Conservation (phyloP, 2,113 vertebrate species). For the Festucalex cinctus region DNA sequence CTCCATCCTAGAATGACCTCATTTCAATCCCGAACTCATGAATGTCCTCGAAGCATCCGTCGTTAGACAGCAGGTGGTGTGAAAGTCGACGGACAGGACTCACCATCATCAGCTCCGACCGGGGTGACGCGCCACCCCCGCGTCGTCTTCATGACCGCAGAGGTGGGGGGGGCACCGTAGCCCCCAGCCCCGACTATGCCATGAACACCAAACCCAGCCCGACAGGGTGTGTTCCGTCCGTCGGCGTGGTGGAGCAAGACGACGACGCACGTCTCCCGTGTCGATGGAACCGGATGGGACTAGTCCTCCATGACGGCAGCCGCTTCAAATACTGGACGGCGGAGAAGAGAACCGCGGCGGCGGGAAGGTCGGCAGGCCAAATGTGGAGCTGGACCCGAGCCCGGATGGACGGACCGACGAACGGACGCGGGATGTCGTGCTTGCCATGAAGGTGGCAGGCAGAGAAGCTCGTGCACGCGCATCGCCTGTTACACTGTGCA, state of each 20-base stretch:
- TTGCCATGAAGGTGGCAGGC: slow-evolving; percentile 22
- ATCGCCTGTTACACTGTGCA: not conserved
- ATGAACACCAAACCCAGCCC: slow-evolving; percentile 5
- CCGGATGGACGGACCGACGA: slow-evolving; percentile 10
- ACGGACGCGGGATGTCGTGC: slow-evolving; percentile 7
- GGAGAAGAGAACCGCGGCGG: not conserved
- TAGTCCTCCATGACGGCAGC: slow-evolving; percentile 16
- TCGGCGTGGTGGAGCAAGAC: slow-evolving; percentile 7
- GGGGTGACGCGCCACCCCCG: slow-evolving; percentile 32
- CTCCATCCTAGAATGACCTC: slow-evolving; percentile 30
- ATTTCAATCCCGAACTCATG: not conserved
- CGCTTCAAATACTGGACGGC: not conserved
- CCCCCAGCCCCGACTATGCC: slow-evolving; percentile 18
- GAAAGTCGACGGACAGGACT: slow-evolving; percentile 23
- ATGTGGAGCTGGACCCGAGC: not conserved
- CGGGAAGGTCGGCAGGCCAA: not conserved
- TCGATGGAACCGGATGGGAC: slow-evolving; percentile 9
- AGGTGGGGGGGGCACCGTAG: slow-evolving; percentile 1
- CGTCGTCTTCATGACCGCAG: slow-evolving; percentile 24
- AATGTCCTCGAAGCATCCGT: not conserved
- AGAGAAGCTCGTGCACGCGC: not conserved
- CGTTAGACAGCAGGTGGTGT: slow-evolving; percentile 28
- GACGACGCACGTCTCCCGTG: slow-evolving; percentile 12
- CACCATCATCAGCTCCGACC: slow-evolving; percentile 52
- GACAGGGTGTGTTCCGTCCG: not conserved